Base-by-base conservation (phyloP, 2,888 invertebrate genomes). In the Cataglyphis cursor region DNA sequence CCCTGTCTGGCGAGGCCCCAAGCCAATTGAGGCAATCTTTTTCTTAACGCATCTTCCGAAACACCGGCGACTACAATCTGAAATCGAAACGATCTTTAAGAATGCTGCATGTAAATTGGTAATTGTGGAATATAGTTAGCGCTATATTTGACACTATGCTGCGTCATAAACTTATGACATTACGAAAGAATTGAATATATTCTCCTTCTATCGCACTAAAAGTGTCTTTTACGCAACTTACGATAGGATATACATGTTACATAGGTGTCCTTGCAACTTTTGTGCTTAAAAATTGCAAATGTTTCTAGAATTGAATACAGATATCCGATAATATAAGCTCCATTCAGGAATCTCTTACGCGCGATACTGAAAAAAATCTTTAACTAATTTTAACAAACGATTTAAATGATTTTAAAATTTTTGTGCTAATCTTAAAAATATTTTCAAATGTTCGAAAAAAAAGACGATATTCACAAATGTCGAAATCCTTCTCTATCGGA, bases 1-100 rank as follows among this genome's bases (percentile, higher is more conserved):
- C 95, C 95, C 85, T 95, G 95, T 86, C 95, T 95, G 44, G 95
- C 95, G 18, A 96, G 90, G 66, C 95, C 95, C 88, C 95, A 93
- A 2, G 95, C 94, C 31, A 96, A 90, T 83, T 95, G 94, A 2
- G 95, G 93, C 18, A 96, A 91, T 80, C 95, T 94, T 57, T 94
- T 91, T 78, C 93, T 94, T 54, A 96, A 87, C 38, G 94, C 93
- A 76, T 95, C 93, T 74, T 93, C 93, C 57, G 92, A 91, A 15
- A 94, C 94, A 15, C 94, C 94, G 28, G 92, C 90, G 4, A 94
- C 87, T 10, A 93, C 91, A 4, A 94, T 90, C 93, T 93, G 61
- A 6, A 18, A 61, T 28, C 28, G 31, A 64, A n/a, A 12, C 21
- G 15, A 0, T 31, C 31, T 59, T 15, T 59, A 31, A 80, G 44